These are phyloP conservation scores for Sitodiplosis mosellana DNA, from an alignment of 1,140 invertebrate genomes.

Conservation along the genomic window DNA sequence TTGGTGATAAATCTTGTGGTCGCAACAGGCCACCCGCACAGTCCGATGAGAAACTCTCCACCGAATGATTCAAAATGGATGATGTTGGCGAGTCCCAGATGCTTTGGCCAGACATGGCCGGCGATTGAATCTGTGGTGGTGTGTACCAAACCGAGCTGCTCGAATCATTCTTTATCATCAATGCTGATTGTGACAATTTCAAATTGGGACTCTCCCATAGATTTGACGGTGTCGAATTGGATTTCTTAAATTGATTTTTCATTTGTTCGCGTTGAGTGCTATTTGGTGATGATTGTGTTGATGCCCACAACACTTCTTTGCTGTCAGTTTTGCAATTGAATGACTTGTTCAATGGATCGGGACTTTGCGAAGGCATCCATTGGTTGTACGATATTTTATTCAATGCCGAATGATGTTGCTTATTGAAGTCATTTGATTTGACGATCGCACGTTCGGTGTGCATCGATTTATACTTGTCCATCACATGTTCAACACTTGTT, in stretches of 20 bases:
- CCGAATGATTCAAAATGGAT: too few species aligned
- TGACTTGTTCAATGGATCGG: slow-evolving; percentile 7
- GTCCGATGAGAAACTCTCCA: too few species aligned
- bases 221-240: background rate
- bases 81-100: too few species aligned
- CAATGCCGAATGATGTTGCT: too few species aligned
- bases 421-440: too few species aligned
- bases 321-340: slow-evolving; percentile 5
- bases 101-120: background rate
- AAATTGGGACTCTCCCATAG: slow-evolving; percentile 1
- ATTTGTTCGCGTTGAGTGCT: slow-evolving; percentile 15
- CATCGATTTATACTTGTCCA: too few species aligned
- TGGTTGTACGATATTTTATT: too few species aligned
- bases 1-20: too few species aligned
- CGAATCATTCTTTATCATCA: background rate
- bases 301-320: slow-evolving; percentile 21
- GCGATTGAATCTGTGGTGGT: slow-evolving; percentile 1
- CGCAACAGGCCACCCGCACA: background rate
- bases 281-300: slow-evolving; percentile 15
- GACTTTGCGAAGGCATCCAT: slow-evolving; percentile 11
- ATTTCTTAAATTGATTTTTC: slow-evolving; percentile 8
- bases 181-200: slow-evolving; percentile 1
- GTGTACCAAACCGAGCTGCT: background rate
- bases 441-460: too few species aligned
- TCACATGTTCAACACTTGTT: too few species aligned